phyloP scores from a whole-genome alignment of 2,888 invertebrate genomes.

The Platycnemis pennipes region DNA sequence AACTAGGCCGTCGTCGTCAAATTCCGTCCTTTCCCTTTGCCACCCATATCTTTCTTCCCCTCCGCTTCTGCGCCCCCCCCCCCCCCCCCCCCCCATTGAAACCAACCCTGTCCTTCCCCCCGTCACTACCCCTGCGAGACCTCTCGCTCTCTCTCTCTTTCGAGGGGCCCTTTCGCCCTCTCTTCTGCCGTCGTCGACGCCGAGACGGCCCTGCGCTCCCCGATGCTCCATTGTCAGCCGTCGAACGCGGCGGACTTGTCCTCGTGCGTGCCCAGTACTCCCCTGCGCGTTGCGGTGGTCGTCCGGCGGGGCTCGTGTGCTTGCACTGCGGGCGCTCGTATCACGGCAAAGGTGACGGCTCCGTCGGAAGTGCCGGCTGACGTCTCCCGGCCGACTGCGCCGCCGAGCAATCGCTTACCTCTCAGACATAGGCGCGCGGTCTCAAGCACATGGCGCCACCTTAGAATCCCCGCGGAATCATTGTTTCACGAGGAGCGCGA shows the following conservation, averaged over 20 bases:
- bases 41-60: background rate
- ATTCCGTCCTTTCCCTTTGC: background rate
- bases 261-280: background rate
- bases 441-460: background rate
- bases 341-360: background rate
- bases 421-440: background rate
- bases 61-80: background rate
- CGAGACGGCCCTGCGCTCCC: slow-evolving; percentile 40
- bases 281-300: background rate
- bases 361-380: background rate
- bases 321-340: too few relatives aligned
- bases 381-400: background rate
- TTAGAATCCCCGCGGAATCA: background rate
- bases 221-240: slow-evolving; percentile 58
- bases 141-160: background rate
- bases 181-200: background rate
- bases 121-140: background rate
- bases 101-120: background rate
- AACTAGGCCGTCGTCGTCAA: background rate
- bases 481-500: background rate
- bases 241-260: slow-evolving; percentile 39
- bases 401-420: background rate
- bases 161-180: background rate
- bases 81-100: background rate
- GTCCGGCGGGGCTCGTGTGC: too few relatives aligned